Base-by-base conservation (phyloP, 2,888 invertebrate genomes). In the Margaritifera margaritifera region DNA sequence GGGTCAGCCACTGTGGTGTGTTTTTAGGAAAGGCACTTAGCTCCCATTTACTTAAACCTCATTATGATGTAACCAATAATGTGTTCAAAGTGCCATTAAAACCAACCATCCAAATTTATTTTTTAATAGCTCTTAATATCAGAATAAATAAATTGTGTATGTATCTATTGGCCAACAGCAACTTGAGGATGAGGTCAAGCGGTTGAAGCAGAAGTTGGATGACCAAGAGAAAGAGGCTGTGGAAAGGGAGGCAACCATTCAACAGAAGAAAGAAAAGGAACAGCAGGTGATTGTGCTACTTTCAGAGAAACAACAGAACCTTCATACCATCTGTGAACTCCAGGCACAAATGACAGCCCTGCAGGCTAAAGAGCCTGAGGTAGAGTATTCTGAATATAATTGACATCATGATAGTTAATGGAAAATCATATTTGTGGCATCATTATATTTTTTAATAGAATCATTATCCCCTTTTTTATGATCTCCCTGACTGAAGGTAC, bases 301-400 rank as follows among this genome's bases (percentile, higher is more conserved):
- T 25, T 56, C 71, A 3, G 79, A 84, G 61, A 81, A 80, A 55
- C 68, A 74, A 11, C 58, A 71, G 22, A 69, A 74, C 2, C 77
- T 80, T 19, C 69, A 70, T 6, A 73, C 77, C 56, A 64, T 82
- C 15, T 55, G 83, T 55, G 79, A 82, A 8, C 66, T 81, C 6
- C 79, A 80, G 71, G 80, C 80, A 20, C 76, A 84, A 61, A 71
- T 85, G 53, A 75, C 78, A 19, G 69, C 78, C 18, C 66, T 85
- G 25, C 83, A 86, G 64, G 81, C 85, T 54, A 78, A 80, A 56
- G 79, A 81, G 57, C 84, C 84, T 25, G 81, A 84, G 77, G 84
- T 84, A 68, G 6, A 70, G 56, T 15, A 42, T 42, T 42, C n/a
- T 11, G 11, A 11, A 8, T 42, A 42, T 42, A n/a, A n/a, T n/a